Evolutionary conservation across 2,888 invertebrate species (phyloP), one percentile per base, ranked within the genome.

Genomic region (Julus scandinavius): DNA sequence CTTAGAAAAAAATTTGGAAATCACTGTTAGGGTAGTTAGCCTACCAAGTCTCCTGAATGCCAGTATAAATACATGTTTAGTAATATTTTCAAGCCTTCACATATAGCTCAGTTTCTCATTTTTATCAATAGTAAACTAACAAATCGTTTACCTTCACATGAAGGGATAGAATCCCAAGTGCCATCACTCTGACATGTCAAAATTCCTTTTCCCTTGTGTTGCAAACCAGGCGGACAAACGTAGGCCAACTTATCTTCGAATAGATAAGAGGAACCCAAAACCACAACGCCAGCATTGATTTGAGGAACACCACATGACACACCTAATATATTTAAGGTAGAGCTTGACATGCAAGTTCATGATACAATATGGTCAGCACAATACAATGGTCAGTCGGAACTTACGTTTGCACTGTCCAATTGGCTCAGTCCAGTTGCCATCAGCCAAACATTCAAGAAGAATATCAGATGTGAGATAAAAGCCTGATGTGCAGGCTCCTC

Each of bases 111-210:
- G 15, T 15, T 80, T 72, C 7, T 40, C 80, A 38, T 11, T 72
- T 72, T 29, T 40, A 80, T 40, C 38, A 17, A 17, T 11, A 3
- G 13, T 20, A 15, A 85, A n/a, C 49, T 49, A 45, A 15, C 5
- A 9, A 5, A 72, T 29, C 29, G 5, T 29, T 38, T 38, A 88
- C 88, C 88, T 88, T 88, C 87, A 80, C 88, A 88, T n/a, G 50
- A 72, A 15, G 88, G 88, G 11, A 49, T 29, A 11, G 83, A 41
- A 63, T 80, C 80, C 88, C 88, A 88, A 45, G 41, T 49, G 15
- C 88, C 88, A 88, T 87, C 83, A 20, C 41, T 87, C 80, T 80
- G 58, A 38, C 88, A 88, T 3, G 49, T 63, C 29, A 88, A 50
- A 49, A 80, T 80, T 49, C 41, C 54, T 50, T 41, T 72, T 50